A percentile compares a stretch with the other conserved stretches of the same genome.
Conservation (phyloP, 1,140 invertebrate genomes). For the Conus betulinus region DNA sequence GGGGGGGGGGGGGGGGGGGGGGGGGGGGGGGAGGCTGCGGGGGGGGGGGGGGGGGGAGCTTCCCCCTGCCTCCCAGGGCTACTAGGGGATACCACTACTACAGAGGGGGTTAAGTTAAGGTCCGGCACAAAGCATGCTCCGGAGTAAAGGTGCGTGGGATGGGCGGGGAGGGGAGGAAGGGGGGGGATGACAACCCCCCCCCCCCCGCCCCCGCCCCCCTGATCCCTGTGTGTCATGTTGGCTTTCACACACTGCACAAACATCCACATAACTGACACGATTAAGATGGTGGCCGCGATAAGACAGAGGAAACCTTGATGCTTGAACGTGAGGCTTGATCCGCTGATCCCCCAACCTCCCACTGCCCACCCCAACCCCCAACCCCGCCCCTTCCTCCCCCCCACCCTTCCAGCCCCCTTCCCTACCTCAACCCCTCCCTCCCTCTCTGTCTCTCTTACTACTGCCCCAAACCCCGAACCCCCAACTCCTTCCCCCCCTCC, state of each 20-base stretch:
- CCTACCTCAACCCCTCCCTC: neutral
- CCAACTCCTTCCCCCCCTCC: neutral
- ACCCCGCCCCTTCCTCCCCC: neutral
- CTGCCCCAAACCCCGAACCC: neutral
- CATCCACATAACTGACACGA: slow-evolving; percentile 32
- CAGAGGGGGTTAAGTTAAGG: too few relatives aligned
- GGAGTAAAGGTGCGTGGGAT: too few relatives aligned
- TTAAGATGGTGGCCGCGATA: slow-evolving; percentile 22
- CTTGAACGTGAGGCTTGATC: neutral
- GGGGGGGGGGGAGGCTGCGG: too few relatives aligned
- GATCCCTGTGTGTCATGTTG: neutral
- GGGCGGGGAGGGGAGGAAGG: too few relatives aligned
- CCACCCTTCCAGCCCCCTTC: neutral
- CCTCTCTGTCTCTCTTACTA: neutral
- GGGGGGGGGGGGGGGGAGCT: too few relatives aligned
- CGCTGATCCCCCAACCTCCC: neutral
- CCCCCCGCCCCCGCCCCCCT: too few relatives aligned
- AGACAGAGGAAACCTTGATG: slow-evolving; percentile 1
- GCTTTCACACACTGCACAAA: slow-evolving; percentile 25
- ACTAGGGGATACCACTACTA: too few relatives aligned
- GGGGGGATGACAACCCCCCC: too few relatives aligned
- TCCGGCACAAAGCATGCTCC: too few relatives aligned
- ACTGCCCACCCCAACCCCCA: neutral
- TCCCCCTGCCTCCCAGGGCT: too few relatives aligned
- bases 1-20: neutral